Evolutionary conservation across 2,888 invertebrate species (phyloP).

Genomic region (Nyleta sp.): DNA sequence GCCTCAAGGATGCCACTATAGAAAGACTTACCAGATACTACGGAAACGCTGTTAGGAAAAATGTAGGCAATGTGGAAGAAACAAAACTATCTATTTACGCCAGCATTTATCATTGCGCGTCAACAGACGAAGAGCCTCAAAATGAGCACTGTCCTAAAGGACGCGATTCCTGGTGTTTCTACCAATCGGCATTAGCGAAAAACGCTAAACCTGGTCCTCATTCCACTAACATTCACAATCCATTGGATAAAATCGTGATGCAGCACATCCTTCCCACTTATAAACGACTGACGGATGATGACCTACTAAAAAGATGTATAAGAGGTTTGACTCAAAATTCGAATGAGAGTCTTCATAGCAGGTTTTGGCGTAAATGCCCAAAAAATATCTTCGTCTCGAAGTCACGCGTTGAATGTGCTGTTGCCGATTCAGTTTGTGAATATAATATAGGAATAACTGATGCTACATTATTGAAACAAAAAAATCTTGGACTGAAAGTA

Average conservation of each 20-base stretch:
- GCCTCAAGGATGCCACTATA: conserved; percentile 5
- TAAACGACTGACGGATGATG: not conserved
- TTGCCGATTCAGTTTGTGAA: not conserved
- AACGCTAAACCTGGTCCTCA: conserved; percentile 25
- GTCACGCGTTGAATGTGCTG: conserved; percentile 9
- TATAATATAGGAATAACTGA: not conserved
- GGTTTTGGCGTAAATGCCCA: conserved; percentile 12
- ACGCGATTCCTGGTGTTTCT: conserved; percentile 52
- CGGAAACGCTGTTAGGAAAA: not conserved
- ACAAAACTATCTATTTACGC: not conserved
- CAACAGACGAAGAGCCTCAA: conserved; percentile 35
- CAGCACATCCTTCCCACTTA: conserved; percentile 38
- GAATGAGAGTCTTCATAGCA: conserved; percentile 41
- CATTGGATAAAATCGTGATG: conserved; percentile 4
- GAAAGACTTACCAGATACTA: conserved; percentile 3
- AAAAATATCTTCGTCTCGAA: not conserved
- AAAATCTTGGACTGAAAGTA: not conserved
- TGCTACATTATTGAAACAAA: not conserved
- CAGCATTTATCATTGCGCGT: conserved; percentile 42
- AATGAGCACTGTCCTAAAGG: conserved; percentile 32
- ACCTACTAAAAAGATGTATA: conserved; percentile 25
- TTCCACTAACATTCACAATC: not conserved
- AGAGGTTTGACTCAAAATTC: conserved; percentile 38
- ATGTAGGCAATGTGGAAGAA: not conserved
- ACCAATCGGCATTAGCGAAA: conserved; percentile 13